Percentiles rank a stretch among this genome's conserved stretches.
phyloP scores from a whole-genome alignment of 2,113 vertebrate species.

The Ptyas mucosa region DNA sequence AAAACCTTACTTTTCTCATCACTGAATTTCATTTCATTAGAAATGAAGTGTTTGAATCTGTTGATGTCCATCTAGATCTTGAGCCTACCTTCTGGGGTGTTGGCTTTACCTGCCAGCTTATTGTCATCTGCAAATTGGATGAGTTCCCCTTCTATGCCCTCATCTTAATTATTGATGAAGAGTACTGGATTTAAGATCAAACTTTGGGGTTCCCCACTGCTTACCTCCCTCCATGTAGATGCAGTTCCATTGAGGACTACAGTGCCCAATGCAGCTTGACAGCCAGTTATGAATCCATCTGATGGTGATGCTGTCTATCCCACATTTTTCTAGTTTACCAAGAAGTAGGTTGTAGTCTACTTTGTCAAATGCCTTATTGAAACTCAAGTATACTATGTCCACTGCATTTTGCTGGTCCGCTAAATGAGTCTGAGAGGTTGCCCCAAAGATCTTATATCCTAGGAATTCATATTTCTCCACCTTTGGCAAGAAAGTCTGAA shows the following conservation, averaged over 20 bases:
- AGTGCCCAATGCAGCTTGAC: neutral
- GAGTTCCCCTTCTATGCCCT: neutral
- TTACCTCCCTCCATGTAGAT: neutral
- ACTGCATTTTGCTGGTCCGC: neutral
- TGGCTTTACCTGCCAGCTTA: neutral
- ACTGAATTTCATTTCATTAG: neutral
- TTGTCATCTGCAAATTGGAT: neutral
- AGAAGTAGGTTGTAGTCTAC: neutral
- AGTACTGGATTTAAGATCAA: neutral
- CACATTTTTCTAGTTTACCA: neutral
- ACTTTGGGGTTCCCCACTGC: neutral
- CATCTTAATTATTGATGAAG: neutral
- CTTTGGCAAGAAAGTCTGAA: neutral
- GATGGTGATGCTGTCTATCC: neutral
- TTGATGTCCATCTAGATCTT: neutral
- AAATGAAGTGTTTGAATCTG: neutral
- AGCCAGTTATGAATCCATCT: neutral
- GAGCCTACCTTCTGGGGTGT: neutral
- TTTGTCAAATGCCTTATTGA: neutral
- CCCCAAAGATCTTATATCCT: neutral
- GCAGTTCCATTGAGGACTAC: neutral
- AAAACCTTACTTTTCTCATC: neutral
- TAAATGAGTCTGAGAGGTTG: neutral
- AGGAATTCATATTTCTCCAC: neutral
- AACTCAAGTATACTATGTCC: neutral